A percentile compares a stretch with the other conserved stretches of the same genome.
These are phyloP conservation scores for Nerophis lumbriciformis DNA, from an alignment of 2,113 vertebrate species.

Conservation along the genomic window DNA sequence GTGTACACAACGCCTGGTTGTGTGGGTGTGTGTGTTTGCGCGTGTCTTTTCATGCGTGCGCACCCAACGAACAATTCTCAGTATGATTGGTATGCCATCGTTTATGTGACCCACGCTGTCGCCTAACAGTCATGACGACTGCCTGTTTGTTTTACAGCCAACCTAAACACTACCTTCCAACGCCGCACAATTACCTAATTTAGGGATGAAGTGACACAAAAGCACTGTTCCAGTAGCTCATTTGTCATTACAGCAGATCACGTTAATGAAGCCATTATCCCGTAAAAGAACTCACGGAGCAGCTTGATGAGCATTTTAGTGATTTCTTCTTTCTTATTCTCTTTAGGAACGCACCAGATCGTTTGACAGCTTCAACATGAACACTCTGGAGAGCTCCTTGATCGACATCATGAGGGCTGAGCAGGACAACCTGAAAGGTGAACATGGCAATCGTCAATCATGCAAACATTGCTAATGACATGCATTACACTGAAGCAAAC, in stretches of 20 bases:
- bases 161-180: constrained; percentile 1
- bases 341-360: constrained; percentile 90
- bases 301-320: too few relatives aligned
- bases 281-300: neutral
- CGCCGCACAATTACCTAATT: neutral
- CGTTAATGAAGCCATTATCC: neutral
- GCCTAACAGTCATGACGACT: constrained; percentile 1
- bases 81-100: constrained; percentile 41
- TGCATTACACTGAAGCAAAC: neutral
- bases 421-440: constrained; percentile 98
- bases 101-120: constrained; percentile 24
- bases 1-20: constrained; percentile 1
- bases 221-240: neutral
- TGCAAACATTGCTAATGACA: constrained; percentile 5
- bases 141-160: constrained; percentile 8
- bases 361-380: constrained; percentile 93
- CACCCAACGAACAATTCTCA: constrained; percentile 31
- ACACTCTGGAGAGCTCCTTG: constrained; percentile 96
- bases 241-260: neutral
- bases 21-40: constrained; percentile 8
- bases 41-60: constrained; percentile 8
- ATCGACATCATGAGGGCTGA: constrained; percentile 99
- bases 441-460: constrained; percentile 14
- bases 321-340: constrained; percentile 22
- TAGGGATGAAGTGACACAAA: neutral